Conservation (phyloP, 2,888 invertebrate species). For the Sphaerophoria rueppellii region DNA sequence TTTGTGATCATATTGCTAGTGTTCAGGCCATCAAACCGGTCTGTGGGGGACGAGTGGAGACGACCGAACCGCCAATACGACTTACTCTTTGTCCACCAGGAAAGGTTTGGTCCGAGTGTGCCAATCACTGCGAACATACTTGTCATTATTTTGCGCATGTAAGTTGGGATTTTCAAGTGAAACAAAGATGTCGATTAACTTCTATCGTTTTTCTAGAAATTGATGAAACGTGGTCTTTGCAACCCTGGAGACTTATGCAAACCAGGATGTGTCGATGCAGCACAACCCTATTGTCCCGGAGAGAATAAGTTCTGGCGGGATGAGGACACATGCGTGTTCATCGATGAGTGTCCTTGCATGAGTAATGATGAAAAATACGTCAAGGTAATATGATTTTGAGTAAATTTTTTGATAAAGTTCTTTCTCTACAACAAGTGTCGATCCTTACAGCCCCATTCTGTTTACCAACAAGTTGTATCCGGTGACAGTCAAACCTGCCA, state of each 20-base stretch:
- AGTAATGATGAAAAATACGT: constrained; percentile 86
- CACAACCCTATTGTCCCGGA: constrained; percentile 83
- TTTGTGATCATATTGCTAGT: constrained; percentile 86
- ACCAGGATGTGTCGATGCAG: constrained; percentile 80
- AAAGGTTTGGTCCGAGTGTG: constrained; percentile 86
- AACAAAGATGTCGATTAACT: background rate
- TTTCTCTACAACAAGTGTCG: constrained; percentile 33
- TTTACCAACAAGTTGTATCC: constrained; percentile 83
- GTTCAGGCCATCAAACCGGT: constrained; percentile 85
- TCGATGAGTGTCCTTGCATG: constrained; percentile 89
- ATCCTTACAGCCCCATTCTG: constrained; percentile 86
- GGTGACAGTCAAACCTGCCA: constrained; percentile 88
- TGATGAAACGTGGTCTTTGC: constrained; percentile 79
- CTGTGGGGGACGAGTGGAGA: constrained; percentile 81
- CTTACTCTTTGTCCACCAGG: constrained; percentile 80
- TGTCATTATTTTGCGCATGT: constrained; percentile 86
- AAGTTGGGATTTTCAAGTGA: background rate
- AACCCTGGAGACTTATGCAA: constrained; percentile 78
- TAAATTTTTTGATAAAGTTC: background rate
- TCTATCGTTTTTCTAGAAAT: constrained; percentile 68
- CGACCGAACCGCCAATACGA: constrained; percentile 49
- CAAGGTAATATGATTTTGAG: constrained; percentile 83
- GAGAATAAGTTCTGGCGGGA: constrained; percentile 87
- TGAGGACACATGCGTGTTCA: constrained; percentile 87
- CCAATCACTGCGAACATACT: constrained; percentile 87